A percentile compares a stretch with the other conserved stretches of the same genome.
phyloP scores from a whole-genome alignment of 2,113 vertebrate species.

The Toxotes jaculatrix region DNA sequence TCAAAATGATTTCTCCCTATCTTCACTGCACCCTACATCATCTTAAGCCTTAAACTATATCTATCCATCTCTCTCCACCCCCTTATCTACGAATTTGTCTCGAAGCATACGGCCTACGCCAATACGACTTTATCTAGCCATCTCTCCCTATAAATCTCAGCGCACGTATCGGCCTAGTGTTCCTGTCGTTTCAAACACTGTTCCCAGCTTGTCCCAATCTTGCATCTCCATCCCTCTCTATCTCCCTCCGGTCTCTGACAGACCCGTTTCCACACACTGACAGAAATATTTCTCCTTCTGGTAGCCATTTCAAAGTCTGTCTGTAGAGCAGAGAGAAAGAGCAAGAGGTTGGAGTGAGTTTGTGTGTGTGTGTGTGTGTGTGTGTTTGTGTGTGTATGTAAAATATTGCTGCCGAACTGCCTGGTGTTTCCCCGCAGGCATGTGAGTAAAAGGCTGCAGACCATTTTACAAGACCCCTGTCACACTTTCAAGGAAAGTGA shows the following conservation, averaged over 20 bases:
- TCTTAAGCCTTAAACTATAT: constrained; percentile 58
- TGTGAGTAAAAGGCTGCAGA: constrained; percentile 49
- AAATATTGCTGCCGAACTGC: constrained; percentile 26
- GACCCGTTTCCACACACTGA: constrained; percentile 51
- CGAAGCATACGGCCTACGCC: constrained; percentile 7
- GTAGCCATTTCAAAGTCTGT: constrained; percentile 67
- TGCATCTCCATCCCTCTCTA: constrained; percentile 42
- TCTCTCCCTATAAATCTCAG: constrained; percentile 63
- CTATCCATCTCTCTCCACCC: constrained; percentile 36
- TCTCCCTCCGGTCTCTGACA: constrained; percentile 45
- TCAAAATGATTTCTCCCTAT: constrained; percentile 51
- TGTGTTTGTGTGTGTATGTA: constrained; percentile 38
- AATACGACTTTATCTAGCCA: constrained; percentile 49
- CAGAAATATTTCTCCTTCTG: constrained; percentile 61
- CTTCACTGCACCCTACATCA: constrained; percentile 33
- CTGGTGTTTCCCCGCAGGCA: constrained; percentile 64
- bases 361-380: constrained; percentile 20
- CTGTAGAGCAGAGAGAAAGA: constrained; percentile 39
- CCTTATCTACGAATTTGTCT: constrained; percentile 52
- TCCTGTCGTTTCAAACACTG: constrained; percentile 53
- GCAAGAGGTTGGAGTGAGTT: constrained; percentile 17
- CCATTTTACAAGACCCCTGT: constrained; percentile 56
- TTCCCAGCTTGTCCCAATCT: constrained; percentile 50
- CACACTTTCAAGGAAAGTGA: constrained; percentile 55
- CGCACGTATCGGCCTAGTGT: constrained; percentile 38